phyloP scores from a whole-genome alignment of 2,113 vertebrate species.

The Myrmecobius fasciatus region DNA sequence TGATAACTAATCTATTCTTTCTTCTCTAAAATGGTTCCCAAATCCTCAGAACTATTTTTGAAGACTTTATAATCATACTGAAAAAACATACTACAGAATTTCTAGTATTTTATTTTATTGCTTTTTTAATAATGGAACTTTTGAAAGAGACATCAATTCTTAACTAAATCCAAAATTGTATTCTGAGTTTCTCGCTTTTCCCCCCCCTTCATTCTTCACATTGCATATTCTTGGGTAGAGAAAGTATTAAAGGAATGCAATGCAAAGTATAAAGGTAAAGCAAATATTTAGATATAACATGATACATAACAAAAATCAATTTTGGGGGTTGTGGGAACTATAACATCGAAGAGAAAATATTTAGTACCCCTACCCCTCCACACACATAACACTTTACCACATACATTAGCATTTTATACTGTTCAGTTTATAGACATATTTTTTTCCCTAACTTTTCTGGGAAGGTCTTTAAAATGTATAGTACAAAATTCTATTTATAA shows the following conservation, averaged over 20 bases:
- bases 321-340: not conserved
- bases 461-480: not conserved
- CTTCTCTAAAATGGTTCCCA: not conserved
- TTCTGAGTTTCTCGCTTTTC: not conserved
- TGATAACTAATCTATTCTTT: not conserved
- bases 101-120: not conserved
- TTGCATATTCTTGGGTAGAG: not conserved
- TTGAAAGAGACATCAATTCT: not conserved
- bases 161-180: not conserved
- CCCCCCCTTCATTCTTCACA: not conserved
- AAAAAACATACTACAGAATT: not conserved
- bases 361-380: not conserved
- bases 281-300: not conserved
- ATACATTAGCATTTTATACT: conserved; percentile 39
- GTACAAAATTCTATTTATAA: not conserved
- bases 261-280: not conserved
- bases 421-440: not conserved
- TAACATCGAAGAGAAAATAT: not conserved
- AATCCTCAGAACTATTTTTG: not conserved
- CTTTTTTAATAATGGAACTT: not conserved
- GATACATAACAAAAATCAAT: not conserved
- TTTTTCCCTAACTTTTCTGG: not conserved
- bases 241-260: not conserved
- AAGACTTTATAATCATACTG: not conserved
- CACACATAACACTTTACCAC: not conserved